phyloP scores from a whole-genome alignment of 2,888 invertebrate species.

The Rhaphigaster nebulosa region DNA sequence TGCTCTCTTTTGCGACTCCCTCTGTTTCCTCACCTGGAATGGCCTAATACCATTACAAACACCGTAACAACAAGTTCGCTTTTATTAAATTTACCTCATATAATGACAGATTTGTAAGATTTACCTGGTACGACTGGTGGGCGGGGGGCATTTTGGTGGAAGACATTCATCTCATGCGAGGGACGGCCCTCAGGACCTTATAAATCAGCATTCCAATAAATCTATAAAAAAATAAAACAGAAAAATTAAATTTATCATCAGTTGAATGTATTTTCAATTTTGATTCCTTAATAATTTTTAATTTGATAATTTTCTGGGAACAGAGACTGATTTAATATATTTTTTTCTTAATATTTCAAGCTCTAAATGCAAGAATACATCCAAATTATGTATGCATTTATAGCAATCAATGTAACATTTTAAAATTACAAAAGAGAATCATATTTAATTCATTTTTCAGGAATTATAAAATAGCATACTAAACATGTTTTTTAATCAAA shows the following conservation, averaged over 20 bases:
- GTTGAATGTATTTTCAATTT: too few species aligned
- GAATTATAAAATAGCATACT: too few species aligned
- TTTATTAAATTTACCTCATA: neutral
- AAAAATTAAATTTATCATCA: neutral
- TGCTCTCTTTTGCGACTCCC: conserved; percentile 61
- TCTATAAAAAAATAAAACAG: conserved; percentile 58
- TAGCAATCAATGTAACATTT: too few species aligned
- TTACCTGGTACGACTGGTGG: conserved; percentile 76
- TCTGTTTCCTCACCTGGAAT: conserved; percentile 66
- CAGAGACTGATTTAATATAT: too few species aligned
- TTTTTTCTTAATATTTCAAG: too few species aligned
- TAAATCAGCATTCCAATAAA: conserved; percentile 63
- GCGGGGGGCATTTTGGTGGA: conserved; percentile 77
- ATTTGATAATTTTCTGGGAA: too few species aligned
- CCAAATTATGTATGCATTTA: too few species aligned
- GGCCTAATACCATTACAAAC: conserved; percentile 42
- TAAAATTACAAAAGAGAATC: too few species aligned
- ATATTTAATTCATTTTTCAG: too few species aligned
- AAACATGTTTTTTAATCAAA: too few species aligned
- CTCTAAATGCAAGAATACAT: too few species aligned
- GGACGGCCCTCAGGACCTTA: conserved; percentile 62
- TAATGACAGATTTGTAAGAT: neutral
- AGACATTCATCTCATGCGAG: conserved; percentile 63
- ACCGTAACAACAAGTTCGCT: conserved; percentile 32
- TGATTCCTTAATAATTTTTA: too few species aligned